These are phyloP conservation scores for Zophobas atratus DNA, from an alignment of 1,140 invertebrate genomes.

Conservation along the genomic window DNA sequence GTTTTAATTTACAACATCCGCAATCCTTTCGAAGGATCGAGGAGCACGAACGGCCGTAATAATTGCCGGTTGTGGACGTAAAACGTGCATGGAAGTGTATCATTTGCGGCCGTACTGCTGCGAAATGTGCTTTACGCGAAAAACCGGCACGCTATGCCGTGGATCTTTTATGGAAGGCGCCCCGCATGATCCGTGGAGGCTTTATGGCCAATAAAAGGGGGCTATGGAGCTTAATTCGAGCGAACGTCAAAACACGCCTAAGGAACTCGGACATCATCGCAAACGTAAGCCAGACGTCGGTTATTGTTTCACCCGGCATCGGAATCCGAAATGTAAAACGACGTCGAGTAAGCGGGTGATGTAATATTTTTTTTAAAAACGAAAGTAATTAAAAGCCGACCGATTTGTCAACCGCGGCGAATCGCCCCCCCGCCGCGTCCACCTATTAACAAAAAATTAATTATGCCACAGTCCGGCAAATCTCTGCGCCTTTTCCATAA, in stretches of 20 bases:
- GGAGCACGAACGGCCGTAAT: constrained; percentile 43
- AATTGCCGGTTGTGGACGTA: constrained; percentile 43
- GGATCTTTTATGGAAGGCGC: constrained; percentile 19
- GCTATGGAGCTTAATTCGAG: not conserved
- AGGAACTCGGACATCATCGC: too few species aligned
- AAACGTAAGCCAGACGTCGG: too few species aligned
- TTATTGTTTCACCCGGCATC: not conserved
- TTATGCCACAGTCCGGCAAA: not conserved
- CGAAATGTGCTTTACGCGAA: constrained; percentile 42
- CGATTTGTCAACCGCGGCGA: not conserved
- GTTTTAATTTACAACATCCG: constrained; percentile 48
- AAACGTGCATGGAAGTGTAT: constrained; percentile 49
- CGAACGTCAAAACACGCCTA: constrained; percentile 12
- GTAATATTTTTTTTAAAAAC: too few species aligned
- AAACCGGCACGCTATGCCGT: constrained; percentile 9
- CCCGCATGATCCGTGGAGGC: constrained; percentile 16
- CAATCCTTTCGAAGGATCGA: constrained; percentile 47
- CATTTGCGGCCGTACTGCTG: constrained; percentile 45
- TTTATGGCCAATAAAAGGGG: constrained; percentile 43
- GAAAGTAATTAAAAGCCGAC: too few species aligned
- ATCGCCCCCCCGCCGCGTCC: not conserved
- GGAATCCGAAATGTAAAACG: not conserved
- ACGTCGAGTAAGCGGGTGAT: too few species aligned
- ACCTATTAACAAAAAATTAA: constrained; percentile 4
- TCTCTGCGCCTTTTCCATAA: not conserved